Evolutionary conservation across 1,140 invertebrate genomes (phyloP), one percentile per base, ranked within the genome.

Genomic region (Scaptodrosophila lebanonensis): DNA sequence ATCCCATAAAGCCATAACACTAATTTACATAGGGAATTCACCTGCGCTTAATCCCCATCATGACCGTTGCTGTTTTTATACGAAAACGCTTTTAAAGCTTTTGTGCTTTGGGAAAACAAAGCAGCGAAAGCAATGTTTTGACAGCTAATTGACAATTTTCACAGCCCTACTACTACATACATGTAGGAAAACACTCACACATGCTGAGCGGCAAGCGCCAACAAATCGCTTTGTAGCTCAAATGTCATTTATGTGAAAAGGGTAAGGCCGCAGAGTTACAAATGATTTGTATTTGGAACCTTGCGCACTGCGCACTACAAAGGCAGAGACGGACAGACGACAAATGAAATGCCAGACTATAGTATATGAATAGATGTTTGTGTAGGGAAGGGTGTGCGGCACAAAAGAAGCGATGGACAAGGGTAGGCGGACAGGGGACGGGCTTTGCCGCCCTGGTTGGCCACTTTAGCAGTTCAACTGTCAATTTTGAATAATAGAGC

Each of bases 401-500:
- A 25, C 13, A 30, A 12, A 7, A 8, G n/a, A 1, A 30, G 11
- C 8, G 17, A 25, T 3, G 3, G 8, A 51, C 52, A 48, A 47
- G 50, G 53, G 43, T 43, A 45, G 20, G 33, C 29, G 36, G 29
- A 6, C 18, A 20, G 12, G 44, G 33, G 8, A 45, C 33, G 16
- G 44, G 27, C 6, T 33, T 20, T 22, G 27, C 29, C 45, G 30
- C 33, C 30, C 40, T 47, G 13, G 44, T 27, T 62, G 65, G 68
- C 75, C 73, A 79, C 67, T 79, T 79, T 56, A 66, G 70, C 68
- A 70, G 82, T 69, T 79, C 76, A 79, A 62, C 76, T 82, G 69
- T 75, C 76, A 83, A 75, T 82, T 82, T 82, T 83, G 76, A 82
- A 82, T 82, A 82, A 83, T 75, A 69, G 70, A 75, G 50, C 61